Evolutionary conservation across 2,888 invertebrate species (phyloP).

Genomic region (Hydraecia micacea): DNA sequence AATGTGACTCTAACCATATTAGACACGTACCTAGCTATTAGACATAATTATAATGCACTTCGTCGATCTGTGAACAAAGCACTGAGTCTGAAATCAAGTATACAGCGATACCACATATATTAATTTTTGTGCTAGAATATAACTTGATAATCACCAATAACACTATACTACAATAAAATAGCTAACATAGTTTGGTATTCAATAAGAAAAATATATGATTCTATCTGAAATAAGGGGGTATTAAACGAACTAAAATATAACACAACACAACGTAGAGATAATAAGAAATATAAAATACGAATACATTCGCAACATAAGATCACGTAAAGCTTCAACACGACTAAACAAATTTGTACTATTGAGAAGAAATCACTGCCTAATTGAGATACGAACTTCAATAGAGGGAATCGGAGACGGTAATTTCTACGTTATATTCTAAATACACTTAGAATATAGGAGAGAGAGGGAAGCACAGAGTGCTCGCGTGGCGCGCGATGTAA

Average conservation of each 20-base stretch:
- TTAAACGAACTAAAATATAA: slow-evolving; percentile 67
- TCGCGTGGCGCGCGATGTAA: slow-evolving; percentile 9
- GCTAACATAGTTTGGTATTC: slow-evolving; percentile 50
- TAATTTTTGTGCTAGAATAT: slow-evolving; percentile 74
- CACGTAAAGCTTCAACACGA: slow-evolving; percentile 79
- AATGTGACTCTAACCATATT: slow-evolving; percentile 74
- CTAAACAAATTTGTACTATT: slow-evolving; percentile 88
- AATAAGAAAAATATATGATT: slow-evolving; percentile 54
- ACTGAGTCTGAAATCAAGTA: slow-evolving; percentile 57
- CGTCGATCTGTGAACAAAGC: slow-evolving; percentile 61
- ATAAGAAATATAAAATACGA: slow-evolving; percentile 71
- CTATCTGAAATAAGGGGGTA: slow-evolving; percentile 44
- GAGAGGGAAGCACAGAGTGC: slow-evolving; percentile 40
- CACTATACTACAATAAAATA: slow-evolving; percentile 58
- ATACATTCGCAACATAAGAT: slow-evolving; percentile 75
- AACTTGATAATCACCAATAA: slow-evolving; percentile 59
- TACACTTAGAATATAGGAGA: slow-evolving; percentile 61
- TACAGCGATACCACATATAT: slow-evolving; percentile 57
- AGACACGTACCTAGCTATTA: slow-evolving; percentile 75
- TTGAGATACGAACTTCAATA: slow-evolving; percentile 70
- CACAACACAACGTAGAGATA: slow-evolving; percentile 72
- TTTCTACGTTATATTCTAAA: slow-evolving; percentile 62
- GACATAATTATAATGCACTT: slow-evolving; percentile 56
- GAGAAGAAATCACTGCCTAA: slow-evolving; percentile 79
- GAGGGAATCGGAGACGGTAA: slow-evolving; percentile 58